phyloP scores from a whole-genome alignment of 2,113 vertebrate species.

The Actenoides hombroni region DNA sequence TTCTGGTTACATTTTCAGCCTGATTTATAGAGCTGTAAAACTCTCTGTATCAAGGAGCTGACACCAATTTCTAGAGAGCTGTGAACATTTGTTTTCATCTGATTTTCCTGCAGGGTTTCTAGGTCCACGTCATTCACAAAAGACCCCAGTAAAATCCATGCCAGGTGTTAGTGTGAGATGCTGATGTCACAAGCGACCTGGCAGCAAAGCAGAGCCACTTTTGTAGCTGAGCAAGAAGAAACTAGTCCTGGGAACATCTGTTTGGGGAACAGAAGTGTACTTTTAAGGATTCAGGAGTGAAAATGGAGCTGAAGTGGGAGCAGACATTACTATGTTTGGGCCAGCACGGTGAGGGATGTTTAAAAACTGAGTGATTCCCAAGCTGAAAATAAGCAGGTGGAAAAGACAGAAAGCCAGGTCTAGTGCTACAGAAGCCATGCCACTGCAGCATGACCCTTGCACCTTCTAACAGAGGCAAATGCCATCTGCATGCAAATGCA shows the following conservation, averaged over 20 bases:
- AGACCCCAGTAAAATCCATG: neutral
- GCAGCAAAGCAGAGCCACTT: neutral
- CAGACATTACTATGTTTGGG: neutral
- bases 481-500: fast-evolving
- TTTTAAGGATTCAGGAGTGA: neutral
- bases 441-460: neutral
- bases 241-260: neutral
- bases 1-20: slow-evolving; percentile 71
- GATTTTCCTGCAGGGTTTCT: slow-evolving; percentile 43
- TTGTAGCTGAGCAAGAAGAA: neutral
- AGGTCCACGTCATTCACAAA: neutral
- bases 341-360: neutral
- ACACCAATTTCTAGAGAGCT: slow-evolving; percentile 65
- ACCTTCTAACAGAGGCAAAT: neutral
- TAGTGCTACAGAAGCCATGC: neutral
- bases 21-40: slow-evolving; percentile 73
- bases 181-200: neutral
- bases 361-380: fast-evolving
- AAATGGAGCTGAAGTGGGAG: neutral
- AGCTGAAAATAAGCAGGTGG: neutral
- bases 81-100: slow-evolving; percentile 64
- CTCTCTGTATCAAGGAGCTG: slow-evolving; percentile 64
- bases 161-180: neutral
- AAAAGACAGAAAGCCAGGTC: neutral
- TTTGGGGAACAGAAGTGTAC: neutral